A percentile compares a stretch with the other conserved stretches of the same genome.
phyloP scores from a whole-genome alignment of 2,113 vertebrate species.

The Poecilia latipinna region DNA sequence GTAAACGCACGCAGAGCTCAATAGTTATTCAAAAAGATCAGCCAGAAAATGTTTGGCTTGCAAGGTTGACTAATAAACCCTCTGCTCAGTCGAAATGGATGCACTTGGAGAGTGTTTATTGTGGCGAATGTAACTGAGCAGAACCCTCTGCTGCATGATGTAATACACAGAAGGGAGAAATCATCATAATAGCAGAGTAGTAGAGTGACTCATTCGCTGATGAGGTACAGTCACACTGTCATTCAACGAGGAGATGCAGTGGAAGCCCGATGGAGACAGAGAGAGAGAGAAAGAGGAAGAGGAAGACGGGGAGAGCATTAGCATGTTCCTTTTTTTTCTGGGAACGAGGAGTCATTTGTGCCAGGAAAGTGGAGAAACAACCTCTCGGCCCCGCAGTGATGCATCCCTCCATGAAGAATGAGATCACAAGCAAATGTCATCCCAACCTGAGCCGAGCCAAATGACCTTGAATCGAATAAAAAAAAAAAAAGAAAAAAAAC shows the following conservation, averaged over 20 bases:
- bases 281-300: constrained; percentile 42
- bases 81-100: constrained; percentile 42
- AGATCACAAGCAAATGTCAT: constrained; percentile 77
- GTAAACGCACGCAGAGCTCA: constrained; percentile 1
- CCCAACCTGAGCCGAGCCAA: constrained; percentile 64
- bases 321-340: constrained; percentile 75
- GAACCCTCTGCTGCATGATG: constrained; percentile 72
- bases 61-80: constrained; percentile 32
- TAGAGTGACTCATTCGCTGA: constrained; percentile 78
- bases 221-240: constrained; percentile 77
- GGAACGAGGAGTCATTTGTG: constrained; percentile 80
- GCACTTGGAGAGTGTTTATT: constrained; percentile 62
- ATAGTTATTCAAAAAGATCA: constrained; percentile 27
- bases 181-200: constrained; percentile 78
- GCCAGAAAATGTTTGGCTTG: constrained; percentile 45
- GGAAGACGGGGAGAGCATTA: constrained; percentile 54
- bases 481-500: constrained; percentile 59
- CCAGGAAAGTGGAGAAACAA: constrained; percentile 77
- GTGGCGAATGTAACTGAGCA: constrained; percentile 65
- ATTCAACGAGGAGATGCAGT: constrained; percentile 66
- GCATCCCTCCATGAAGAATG: constrained; percentile 72
- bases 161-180: constrained; percentile 77
- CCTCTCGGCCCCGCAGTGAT: constrained; percentile 67
- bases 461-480: constrained; percentile 69
- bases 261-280: constrained; percentile 56